Evolutionary conservation across 2,888 invertebrate species (phyloP), one percentile per base, ranked within the genome.

Genomic region (Hermaeophaga mercurialis): DNA sequence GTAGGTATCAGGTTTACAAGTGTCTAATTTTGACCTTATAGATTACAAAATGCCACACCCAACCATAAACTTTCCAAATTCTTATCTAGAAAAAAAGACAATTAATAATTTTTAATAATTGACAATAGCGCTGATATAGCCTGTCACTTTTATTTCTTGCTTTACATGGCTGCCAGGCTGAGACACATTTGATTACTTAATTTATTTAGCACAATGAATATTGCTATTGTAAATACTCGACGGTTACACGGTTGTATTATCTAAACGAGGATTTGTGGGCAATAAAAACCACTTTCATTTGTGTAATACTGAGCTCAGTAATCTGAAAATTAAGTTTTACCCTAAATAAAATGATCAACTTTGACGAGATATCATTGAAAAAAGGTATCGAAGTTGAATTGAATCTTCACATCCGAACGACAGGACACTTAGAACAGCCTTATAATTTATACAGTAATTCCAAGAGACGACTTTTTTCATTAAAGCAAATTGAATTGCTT

Each of bases 401-500:
- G 52, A 52, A 43, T 52, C 50, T 12, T 50, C 41, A 34, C 2
- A 15, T 14, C 28, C 19, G 17, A 12, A 26, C 48, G 48, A 48
- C 48, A 39, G 48, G 44, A 56, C 45, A 45, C 50, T 47, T 45
- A 46, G 14, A 39, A 38, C 47, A 36, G 39, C 38, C 26, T 7
- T 48, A 44, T 47, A 54, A 44, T 52, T 44, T 43, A 56, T 54
- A 56, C 46, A 57, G 54, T 56, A 56, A 45, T 47, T 56, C 44
- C 50, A 48, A 39, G 33, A 33, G 41, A 33, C 49, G 55, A 57
- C 52, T 59, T 68, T 43, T 69, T 71, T 69, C 69, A 70, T 70
- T 68, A 68, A 65, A 61, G 63, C 61, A 69, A 70, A 71, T 70
- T 71, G 70, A 70, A 71, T 70, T 66, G 68, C 67, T 66, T 69